A percentile compares a stretch with the other conserved stretches of the same genome.
phyloP scores from a whole-genome alignment of 1,140 invertebrate species.

The Microplitis mediator region DNA sequence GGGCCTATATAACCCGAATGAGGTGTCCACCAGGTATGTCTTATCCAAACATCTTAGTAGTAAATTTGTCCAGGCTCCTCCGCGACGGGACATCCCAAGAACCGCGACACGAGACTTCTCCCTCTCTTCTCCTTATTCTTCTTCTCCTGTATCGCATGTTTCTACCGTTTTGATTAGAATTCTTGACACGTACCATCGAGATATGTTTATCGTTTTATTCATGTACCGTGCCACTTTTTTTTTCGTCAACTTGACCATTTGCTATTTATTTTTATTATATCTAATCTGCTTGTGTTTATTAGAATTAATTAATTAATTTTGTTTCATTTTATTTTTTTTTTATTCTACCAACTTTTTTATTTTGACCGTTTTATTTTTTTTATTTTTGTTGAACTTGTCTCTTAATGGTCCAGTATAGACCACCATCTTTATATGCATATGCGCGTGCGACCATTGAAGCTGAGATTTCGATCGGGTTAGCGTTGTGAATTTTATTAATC shows the following conservation, averaged over 20 bases:
- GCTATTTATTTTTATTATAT: neutral
- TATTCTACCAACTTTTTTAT: too few species aligned
- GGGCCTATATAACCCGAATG: conserved; percentile 36
- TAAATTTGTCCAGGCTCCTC: conserved; percentile 54
- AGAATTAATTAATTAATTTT: neutral
- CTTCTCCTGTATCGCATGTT: conserved; percentile 17
- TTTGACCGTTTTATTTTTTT: neutral
- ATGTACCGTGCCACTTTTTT: conserved; percentile 2
- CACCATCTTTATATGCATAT: conserved; percentile 3
- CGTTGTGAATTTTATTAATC: conserved; percentile 50
- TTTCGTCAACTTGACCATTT: neutral
- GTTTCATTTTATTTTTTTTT: conserved; percentile 3
- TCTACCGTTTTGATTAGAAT: conserved; percentile 57
- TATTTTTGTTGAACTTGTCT: neutral
- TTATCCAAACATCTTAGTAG: conserved; percentile 55
- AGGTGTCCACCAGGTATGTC: conserved; percentile 56
- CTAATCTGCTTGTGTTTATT: neutral
- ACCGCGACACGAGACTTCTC: conserved; percentile 26
- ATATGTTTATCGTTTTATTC: conserved; percentile 31
- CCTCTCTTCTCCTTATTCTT: conserved; percentile 13
- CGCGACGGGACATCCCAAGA: conserved; percentile 32
- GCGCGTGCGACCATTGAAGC: conserved; percentile 17
- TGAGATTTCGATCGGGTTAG: conserved; percentile 34
- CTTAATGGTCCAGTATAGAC: neutral
- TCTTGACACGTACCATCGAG: conserved; percentile 50